These are phyloP conservation scores for Redunca redunca DNA, from an alignment of 2,113 vertebrate species.

Conservation along the genomic window DNA sequence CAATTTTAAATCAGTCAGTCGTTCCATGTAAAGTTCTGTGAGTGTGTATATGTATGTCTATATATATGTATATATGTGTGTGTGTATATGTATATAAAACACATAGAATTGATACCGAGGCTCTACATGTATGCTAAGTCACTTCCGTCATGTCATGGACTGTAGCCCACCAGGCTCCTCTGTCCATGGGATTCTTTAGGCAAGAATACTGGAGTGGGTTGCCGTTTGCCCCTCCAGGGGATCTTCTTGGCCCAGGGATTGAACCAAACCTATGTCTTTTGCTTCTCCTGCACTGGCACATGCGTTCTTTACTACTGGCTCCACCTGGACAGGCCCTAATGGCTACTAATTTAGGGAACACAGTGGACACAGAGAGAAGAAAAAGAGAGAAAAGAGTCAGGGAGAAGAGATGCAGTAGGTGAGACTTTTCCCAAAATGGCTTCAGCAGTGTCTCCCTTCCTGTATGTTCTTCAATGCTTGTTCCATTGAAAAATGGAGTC, in stretches of 20 bases:
- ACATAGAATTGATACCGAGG: not conserved
- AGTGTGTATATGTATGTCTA: not conserved
- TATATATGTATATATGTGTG: rapidly evolving
- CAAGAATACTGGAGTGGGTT: not conserved
- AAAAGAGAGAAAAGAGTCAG: not conserved
- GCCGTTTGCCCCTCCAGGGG: not conserved
- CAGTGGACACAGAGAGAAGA: not conserved
- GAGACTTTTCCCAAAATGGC: not conserved
- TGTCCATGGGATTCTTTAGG: not conserved
- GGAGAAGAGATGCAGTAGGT: not conserved
- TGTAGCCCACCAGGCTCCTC: not conserved
- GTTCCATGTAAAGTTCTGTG: not conserved
- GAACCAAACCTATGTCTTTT: not conserved
- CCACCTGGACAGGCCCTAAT: not conserved
- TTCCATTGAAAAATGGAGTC: not conserved
- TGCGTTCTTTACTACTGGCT: not conserved
- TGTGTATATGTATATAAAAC: rapidly evolving
- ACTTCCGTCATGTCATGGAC: not conserved
- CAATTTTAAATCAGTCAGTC: not conserved
- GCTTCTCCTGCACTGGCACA: not conserved
- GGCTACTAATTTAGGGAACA: not conserved
- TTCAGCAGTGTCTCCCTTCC: not conserved
- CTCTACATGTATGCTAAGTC: not conserved
- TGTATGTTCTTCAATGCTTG: not conserved
- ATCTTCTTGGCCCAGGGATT: not conserved